phyloP scores from a whole-genome alignment of 2,888 invertebrate species.

The Xestia c-nigrum region DNA sequence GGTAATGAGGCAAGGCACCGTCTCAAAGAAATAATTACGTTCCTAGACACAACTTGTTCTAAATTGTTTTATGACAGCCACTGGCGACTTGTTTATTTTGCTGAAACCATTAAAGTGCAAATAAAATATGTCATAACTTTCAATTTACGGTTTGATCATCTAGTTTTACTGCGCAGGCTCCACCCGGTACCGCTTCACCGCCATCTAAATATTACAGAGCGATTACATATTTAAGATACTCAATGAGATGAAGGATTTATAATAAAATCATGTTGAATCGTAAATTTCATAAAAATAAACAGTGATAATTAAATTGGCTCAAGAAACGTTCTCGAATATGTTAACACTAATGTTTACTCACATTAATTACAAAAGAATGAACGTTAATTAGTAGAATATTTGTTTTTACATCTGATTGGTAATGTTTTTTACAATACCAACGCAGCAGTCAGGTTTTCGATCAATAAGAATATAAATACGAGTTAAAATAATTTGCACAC shows the following conservation, averaged over 20 bases:
- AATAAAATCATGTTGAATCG: conserved; percentile 36
- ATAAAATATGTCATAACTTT: conserved; percentile 65
- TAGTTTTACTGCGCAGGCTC: conserved; percentile 51
- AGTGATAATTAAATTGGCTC: not conserved
- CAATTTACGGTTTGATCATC: conserved; percentile 58
- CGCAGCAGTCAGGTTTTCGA: not conserved
- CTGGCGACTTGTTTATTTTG: conserved; percentile 59
- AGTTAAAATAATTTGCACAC: not conserved
- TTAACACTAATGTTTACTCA: conserved; percentile 6
- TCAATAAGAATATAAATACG: not conserved
- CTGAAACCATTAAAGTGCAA: conserved; percentile 56
- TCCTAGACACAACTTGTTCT: conserved; percentile 26
- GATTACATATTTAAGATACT: conserved; percentile 48
- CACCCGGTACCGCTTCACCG: not conserved
- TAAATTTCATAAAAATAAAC: conserved; percentile 51
- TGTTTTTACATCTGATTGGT: conserved; percentile 9
- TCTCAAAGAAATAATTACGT: conserved; percentile 14
- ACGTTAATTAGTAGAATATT: not conserved
- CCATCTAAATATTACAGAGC: conserved; percentile 32
- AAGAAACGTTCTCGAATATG: conserved; percentile 10
- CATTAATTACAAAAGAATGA: conserved; percentile 6
- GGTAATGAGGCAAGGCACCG: conserved; percentile 21
- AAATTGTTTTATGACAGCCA: conserved; percentile 46
- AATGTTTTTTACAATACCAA: conserved; percentile 8
- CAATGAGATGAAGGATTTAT: conserved; percentile 29